These are phyloP conservation scores for Trididemnum clinides DNA, from an alignment of 23 tunicate genomes.

Conservation along the genomic window DNA sequence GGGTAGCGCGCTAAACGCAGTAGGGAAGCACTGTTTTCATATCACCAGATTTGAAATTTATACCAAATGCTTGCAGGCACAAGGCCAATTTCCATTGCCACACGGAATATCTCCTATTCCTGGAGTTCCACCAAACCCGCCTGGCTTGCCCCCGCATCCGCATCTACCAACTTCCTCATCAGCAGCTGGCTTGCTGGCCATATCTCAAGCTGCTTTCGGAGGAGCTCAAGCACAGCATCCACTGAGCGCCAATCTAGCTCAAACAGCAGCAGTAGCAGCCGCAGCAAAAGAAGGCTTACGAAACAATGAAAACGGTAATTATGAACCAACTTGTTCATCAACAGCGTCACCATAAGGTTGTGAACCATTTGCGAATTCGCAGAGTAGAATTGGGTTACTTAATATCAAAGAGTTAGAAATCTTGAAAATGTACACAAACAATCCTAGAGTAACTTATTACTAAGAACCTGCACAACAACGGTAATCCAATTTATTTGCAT, in stretches of 20 bases:
- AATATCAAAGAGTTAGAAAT: too few species aligned
- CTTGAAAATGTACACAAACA: too few species aligned
- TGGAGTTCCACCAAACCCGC: conserved; percentile 58
- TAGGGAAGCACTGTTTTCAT: too few species aligned
- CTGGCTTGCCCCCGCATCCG: conserved; percentile 53
- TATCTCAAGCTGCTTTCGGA: conserved; percentile 77
- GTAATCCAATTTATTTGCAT: too few species aligned
- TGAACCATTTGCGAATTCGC: too few species aligned
- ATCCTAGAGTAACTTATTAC: too few species aligned
- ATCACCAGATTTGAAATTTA: too few species aligned
- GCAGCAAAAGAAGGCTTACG: conserved; percentile 63
- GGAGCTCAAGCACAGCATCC: conserved; percentile 52
- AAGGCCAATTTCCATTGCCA: conserved; percentile 64
- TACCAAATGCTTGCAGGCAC: neutral
- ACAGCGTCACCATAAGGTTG: too few species aligned
- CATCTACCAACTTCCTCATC: conserved; percentile 66
- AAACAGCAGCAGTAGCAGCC: conserved; percentile 41
- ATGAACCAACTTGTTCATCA: too few species aligned
- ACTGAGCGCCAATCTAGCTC: neutral
- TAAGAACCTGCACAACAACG: too few species aligned
- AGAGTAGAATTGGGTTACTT: too few species aligned
- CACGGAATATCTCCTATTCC: conserved; percentile 65
- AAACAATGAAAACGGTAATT: conserved; percentile 30
- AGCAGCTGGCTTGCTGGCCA: conserved; percentile 71
- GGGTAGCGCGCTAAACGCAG: too few species aligned